Evolutionary conservation across 2,888 invertebrate species (phyloP).

Genomic region (Dicyrtoma fusca): DNA sequence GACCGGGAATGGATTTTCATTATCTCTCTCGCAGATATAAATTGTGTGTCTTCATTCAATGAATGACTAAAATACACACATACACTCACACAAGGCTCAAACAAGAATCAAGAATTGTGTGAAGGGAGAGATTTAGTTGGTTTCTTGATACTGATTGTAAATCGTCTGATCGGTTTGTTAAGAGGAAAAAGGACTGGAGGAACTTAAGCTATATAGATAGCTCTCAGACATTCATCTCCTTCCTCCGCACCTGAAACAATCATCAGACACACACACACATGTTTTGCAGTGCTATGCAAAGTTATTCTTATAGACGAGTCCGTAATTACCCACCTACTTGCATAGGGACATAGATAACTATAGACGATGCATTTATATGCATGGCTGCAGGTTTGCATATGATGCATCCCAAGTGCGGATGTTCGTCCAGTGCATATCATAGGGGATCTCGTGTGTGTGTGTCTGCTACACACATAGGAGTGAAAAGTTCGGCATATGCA

Average conservation of each 20-base stretch:
- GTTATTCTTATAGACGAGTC: neutral
- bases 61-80: too few species aligned
- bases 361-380: neutral
- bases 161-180: neutral
- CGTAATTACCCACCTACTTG: conserved; percentile 12
- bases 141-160: neutral
- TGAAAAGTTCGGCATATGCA: conserved; percentile 41
- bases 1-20: too few species aligned
- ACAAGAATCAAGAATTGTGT: conserved; percentile 6
- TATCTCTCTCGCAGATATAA: too few species aligned
- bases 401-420: too few species aligned
- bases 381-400: too few species aligned
- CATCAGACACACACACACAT: too few species aligned
- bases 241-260: neutral
- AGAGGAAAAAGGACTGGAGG: conserved; percentile 10
- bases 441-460: too few species aligned
- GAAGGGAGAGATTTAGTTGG: neutral
- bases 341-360: neutral
- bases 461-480: neutral
- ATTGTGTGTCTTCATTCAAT: too few species aligned
- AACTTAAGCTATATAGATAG: neutral
- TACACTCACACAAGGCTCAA: too few species aligned
- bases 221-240: neutral
- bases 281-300: too few species aligned
- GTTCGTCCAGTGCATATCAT: too few species aligned